Evolutionary conservation across 2,888 invertebrate genomes (phyloP).

Genomic region (Leptopterna dolabrata): DNA sequence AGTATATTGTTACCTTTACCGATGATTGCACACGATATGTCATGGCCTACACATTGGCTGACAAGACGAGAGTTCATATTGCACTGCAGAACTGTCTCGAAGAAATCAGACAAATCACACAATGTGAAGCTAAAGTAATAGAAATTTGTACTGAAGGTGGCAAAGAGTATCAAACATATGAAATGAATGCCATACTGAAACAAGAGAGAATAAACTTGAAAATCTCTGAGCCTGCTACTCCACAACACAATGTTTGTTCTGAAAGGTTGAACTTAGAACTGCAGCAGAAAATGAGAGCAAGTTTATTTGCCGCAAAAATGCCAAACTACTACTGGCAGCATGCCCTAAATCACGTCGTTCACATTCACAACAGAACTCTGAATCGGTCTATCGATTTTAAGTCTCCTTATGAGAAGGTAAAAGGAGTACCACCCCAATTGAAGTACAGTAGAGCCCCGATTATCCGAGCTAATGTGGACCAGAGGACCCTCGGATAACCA

Average conservation of each 20-base stretch:
- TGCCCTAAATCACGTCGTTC: slow-evolving; percentile 4
- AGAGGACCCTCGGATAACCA: too few relatives aligned
- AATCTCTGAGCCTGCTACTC: slow-evolving; percentile 9
- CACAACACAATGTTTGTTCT: background rate
- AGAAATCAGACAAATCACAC: background rate
- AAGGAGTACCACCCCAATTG: background rate
- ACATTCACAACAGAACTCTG: slow-evolving; percentile 25
- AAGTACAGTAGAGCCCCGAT: too few relatives aligned
- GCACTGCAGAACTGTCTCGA: background rate
- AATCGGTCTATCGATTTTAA: slow-evolving; percentile 4
- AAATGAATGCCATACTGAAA: too few relatives aligned
- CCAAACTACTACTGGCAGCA: background rate
- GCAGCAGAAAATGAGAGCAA: background rate
- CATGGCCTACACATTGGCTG: background rate
- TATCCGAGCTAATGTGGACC: too few relatives aligned
- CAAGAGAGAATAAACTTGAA: too few relatives aligned
- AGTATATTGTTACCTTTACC: slow-evolving; percentile 17
- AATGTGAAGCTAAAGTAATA: too few relatives aligned
- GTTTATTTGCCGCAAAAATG: background rate
- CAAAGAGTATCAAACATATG: too few relatives aligned
- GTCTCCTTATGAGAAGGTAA: background rate
- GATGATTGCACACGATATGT: slow-evolving; percentile 13
- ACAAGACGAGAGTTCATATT: background rate
- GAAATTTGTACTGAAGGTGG: too few relatives aligned
- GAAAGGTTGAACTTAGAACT: slow-evolving; percentile 25